Conservation (phyloP, 2,888 invertebrate species). For the Nasonovia ribisnigri region DNA sequence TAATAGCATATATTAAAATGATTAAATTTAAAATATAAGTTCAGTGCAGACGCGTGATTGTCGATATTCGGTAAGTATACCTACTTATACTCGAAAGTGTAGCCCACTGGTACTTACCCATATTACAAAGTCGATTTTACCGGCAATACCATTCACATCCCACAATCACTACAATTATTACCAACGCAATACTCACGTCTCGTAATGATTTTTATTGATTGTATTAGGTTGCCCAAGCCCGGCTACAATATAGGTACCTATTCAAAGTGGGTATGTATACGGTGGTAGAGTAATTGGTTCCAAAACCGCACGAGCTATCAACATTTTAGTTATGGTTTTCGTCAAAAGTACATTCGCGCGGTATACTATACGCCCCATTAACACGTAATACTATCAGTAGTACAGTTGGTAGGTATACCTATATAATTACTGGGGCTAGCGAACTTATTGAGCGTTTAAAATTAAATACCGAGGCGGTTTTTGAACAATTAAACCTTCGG, state of each 20-base stretch:
- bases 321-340: conserved; percentile 47
- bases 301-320: conserved; percentile 2
- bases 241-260: not conserved
- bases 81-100: too few relatives aligned
- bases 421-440: not conserved
- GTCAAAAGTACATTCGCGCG: not conserved
- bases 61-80: not conserved
- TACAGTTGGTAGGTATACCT: not conserved
- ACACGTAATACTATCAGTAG: not conserved
- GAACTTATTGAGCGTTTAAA: conserved; percentile 21
- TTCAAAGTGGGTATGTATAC: not conserved
- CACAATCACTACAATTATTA: not conserved
- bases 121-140: not conserved
- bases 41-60: too few relatives aligned
- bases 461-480: not conserved
- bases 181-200: not conserved
- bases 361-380: not conserved
- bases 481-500: not conserved
- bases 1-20: too few relatives aligned
- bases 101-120: not conserved
- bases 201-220: conserved; percentile 28
- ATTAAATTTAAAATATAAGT: too few relatives aligned
- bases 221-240: not conserved
- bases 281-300: not conserved
- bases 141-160: not conserved